Evolutionary conservation across 2,113 vertebrate genomes (phyloP).

Genomic region (Callopanchax toddi): DNA sequence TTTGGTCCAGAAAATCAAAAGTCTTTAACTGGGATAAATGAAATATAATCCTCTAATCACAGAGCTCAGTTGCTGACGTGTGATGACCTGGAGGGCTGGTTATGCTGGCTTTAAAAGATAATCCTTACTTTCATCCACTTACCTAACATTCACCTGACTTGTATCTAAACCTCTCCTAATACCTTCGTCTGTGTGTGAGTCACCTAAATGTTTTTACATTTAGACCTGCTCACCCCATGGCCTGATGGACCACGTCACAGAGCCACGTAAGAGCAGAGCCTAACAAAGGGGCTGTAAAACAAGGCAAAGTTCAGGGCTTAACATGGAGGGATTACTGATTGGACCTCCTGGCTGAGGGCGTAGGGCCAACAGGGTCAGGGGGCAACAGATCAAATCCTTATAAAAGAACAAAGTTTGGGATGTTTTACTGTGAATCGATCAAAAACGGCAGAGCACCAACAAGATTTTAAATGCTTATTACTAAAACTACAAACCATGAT

Average conservation of each 20-base stretch:
- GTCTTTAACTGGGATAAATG: constrained; percentile 41
- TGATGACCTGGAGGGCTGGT: background rate
- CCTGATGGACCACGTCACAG: constrained; percentile 53
- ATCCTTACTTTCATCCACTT: constrained; percentile 68
- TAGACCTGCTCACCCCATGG: constrained; percentile 53
- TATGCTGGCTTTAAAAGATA: constrained; percentile 44
- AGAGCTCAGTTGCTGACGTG: background rate
- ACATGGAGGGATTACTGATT: too few species aligned
- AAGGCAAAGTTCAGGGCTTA: too few species aligned
- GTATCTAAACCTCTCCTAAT: constrained; percentile 46
- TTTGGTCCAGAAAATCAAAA: constrained; percentile 54
- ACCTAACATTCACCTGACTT: constrained; percentile 49
- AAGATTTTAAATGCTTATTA: too few species aligned
- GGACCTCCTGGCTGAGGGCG: too few species aligned
- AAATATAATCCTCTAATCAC: constrained; percentile 48
- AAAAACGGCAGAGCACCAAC: too few species aligned
- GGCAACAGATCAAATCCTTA: too few species aligned
- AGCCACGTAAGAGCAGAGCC: constrained; percentile 28
- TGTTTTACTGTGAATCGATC: too few species aligned
- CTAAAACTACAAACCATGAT: too few species aligned
- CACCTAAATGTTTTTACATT: too few species aligned
- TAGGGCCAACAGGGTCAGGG: too few species aligned
- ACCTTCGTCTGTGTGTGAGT: constrained; percentile 32
- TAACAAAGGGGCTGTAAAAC: constrained; percentile 16
- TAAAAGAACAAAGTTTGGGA: too few species aligned